phyloP scores from a whole-genome alignment of 2,797 vertebrate species.

The Parauchenoglanis ngamensis region DNA sequence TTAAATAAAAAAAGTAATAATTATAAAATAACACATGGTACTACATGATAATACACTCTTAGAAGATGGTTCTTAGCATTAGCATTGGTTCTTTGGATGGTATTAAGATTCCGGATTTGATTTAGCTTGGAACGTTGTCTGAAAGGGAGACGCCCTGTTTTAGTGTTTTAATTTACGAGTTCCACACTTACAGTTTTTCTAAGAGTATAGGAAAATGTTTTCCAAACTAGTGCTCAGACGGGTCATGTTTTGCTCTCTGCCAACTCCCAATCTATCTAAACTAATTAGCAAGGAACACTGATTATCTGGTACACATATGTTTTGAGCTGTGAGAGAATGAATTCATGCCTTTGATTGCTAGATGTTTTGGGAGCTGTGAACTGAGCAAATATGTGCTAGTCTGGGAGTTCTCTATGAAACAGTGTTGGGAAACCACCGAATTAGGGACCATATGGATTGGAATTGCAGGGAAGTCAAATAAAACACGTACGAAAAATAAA shows the following conservation, averaged over 20 bases:
- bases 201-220: neutral
- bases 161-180: neutral
- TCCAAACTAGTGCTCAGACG: neutral
- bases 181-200: neutral
- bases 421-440: neutral
- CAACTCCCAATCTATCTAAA: neutral
- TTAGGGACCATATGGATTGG: neutral
- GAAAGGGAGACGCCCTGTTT: neutral
- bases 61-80: neutral
- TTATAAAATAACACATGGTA: slow-evolving; percentile 5
- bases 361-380: neutral
- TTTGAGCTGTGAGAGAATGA: neutral
- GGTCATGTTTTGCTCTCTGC: neutral
- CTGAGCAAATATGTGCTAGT: neutral
- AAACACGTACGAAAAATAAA: neutral
- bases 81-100: neutral
- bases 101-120: neutral
- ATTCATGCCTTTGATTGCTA: slow-evolving; percentile 2
- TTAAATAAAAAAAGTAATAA: neutral
- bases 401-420: neutral
- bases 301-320: neutral
- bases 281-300: neutral
- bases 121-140: neutral
- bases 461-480: neutral
- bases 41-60: neutral